These are phyloP conservation scores for Pluvianellus socialis DNA, from an alignment of 2,113 vertebrate genomes.

Conservation along the genomic window DNA sequence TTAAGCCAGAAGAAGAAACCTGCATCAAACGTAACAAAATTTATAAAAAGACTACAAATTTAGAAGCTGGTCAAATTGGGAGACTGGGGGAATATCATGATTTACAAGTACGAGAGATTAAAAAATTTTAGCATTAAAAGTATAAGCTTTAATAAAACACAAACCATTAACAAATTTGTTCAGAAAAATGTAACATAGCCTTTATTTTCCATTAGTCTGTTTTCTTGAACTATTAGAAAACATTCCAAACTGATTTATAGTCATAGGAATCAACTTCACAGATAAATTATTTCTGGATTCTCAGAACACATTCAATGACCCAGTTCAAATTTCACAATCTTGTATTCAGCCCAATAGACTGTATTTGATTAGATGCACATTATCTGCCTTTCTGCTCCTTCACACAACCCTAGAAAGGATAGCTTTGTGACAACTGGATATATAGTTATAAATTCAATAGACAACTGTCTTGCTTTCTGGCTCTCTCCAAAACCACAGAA, in stretches of 20 bases:
- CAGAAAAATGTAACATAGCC: neutral
- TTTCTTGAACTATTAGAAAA: constrained; percentile 46
- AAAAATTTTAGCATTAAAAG: neutral
- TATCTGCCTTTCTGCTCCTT: constrained; percentile 26
- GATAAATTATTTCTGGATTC: constrained; percentile 53
- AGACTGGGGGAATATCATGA: neutral
- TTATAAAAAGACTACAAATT: neutral
- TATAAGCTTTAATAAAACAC: neutral
- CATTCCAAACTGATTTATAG: constrained; percentile 51
- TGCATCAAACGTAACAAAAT: neutral
- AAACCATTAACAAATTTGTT: neutral
- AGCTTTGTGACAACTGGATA: neutral
- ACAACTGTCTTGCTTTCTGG: neutral
- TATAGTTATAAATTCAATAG: neutral
- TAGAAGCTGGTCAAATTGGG: neutral
- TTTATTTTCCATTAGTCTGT: constrained; percentile 10
- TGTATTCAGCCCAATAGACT: constrained; percentile 30
- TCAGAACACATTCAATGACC: constrained; percentile 22
- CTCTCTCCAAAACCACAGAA: neutral
- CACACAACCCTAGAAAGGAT: neutral
- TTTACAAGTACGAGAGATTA: neutral
- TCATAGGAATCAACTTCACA: constrained; percentile 22
- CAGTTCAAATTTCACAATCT: constrained; percentile 62
- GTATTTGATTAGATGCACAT: constrained; percentile 58
- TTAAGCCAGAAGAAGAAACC: neutral